These are phyloP conservation scores for Volucella zonaria DNA, from an alignment of 2,888 invertebrate genomes.

Conservation along the genomic window DNA sequence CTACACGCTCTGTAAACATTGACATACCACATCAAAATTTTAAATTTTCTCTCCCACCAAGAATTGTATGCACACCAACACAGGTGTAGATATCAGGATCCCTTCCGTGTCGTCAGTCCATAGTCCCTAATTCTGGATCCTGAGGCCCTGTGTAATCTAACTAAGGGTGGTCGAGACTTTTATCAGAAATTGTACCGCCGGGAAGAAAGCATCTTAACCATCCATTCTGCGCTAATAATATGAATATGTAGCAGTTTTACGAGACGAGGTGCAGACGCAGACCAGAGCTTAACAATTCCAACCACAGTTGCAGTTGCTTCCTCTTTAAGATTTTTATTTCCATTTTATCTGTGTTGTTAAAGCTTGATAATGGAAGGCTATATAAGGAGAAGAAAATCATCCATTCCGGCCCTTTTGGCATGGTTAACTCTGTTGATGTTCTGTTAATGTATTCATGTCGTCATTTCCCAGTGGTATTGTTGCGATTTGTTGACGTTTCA, in stretches of 20 bases:
- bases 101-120: background rate
- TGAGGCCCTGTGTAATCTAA: constrained; percentile 7
- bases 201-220: constrained; percentile 35
- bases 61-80: background rate
- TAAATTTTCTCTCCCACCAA: constrained; percentile 54
- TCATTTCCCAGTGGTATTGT: constrained; percentile 55
- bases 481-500: constrained; percentile 43
- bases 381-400: constrained; percentile 15
- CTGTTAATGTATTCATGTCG: constrained; percentile 52
- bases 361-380: constrained; percentile 16
- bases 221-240: constrained; percentile 58
- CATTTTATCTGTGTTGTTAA: constrained; percentile 26
- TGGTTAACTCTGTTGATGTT: constrained; percentile 63
- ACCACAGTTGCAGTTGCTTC: constrained; percentile 57
- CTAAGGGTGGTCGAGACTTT: constrained; percentile 32
- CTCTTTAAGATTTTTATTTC: constrained; percentile 2
- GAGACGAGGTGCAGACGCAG: constrained; percentile 14
- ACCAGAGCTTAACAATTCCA: constrained; percentile 26
- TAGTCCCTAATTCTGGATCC: too few species aligned
- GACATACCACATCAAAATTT: constrained; percentile 72
- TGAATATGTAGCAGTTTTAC: constrained; percentile 66
- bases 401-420: constrained; percentile 48
- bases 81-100: background rate
- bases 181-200: constrained; percentile 12
- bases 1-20: constrained; percentile 74